Evolutionary conservation across 1,140 invertebrate species (phyloP).

Genomic region (Brachionus plicatilis): DNA sequence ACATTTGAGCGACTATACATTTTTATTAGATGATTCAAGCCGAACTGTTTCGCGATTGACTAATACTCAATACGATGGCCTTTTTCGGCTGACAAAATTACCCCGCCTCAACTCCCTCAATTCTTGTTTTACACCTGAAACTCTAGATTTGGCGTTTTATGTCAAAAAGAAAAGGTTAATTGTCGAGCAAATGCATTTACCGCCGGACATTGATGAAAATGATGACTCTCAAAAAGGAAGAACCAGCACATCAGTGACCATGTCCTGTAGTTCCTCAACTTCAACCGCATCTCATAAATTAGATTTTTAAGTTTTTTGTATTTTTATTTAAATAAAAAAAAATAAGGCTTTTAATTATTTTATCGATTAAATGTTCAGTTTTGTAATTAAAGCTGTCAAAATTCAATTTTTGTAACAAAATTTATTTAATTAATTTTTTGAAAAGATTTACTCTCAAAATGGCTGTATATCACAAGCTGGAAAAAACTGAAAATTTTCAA

Average conservation of each 20-base stretch:
- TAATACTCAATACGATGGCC: slow-evolving; percentile 31
- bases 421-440: background rate
- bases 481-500: slow-evolving; percentile 9
- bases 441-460: background rate
- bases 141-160: slow-evolving; percentile 37
- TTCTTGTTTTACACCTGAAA: slow-evolving; percentile 20
- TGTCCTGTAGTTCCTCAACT: slow-evolving; percentile 12
- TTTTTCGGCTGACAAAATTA: background rate
- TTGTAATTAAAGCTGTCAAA: slow-evolving; percentile 8
- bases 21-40: slow-evolving; percentile 19
- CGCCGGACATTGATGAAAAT: background rate
- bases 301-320: background rate
- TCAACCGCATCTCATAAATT: slow-evolving; percentile 18
- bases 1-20: slow-evolving; percentile 27
- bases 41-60: background rate
- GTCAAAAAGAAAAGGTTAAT: slow-evolving; percentile 15
- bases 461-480: slow-evolving; percentile 15
- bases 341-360: background rate
- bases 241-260: slow-evolving; percentile 3
- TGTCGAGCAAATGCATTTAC: slow-evolving; percentile 36
- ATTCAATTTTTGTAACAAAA: background rate
- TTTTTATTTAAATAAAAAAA: background rate
- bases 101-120: slow-evolving; percentile 17
- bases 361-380: background rate
- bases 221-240: slow-evolving; percentile 39